These are phyloP conservation scores for Penaeus japonicus DNA, from an alignment of 1,140 invertebrate genomes.

Conservation along the genomic window DNA sequence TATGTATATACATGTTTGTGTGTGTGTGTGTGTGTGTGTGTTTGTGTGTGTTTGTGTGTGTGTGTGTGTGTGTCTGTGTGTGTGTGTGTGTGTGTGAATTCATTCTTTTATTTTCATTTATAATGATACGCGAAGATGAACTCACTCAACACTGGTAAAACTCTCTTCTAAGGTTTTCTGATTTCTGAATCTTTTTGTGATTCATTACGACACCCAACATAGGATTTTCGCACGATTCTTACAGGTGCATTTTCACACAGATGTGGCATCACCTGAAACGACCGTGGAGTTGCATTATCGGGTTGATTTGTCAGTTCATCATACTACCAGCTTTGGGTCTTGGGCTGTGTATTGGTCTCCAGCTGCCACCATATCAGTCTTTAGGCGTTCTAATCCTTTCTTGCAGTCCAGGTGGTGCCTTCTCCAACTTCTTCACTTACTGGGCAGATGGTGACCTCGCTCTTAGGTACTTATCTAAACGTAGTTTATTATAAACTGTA, in stretches of 20 bases:
- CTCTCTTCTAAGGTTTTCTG: background rate
- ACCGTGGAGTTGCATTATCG: constrained; percentile 27
- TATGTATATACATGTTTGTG: too few species aligned
- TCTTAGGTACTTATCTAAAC: constrained; percentile 17
- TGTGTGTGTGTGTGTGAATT: too few species aligned
- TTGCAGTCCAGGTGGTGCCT: constrained; percentile 44
- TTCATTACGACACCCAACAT: background rate
- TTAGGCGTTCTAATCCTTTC: constrained; percentile 34
- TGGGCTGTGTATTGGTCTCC: constrained; percentile 12
- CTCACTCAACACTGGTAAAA: background rate
- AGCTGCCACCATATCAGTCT: constrained; percentile 29
- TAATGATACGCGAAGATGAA: too few species aligned
- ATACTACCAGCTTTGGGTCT: constrained; percentile 39
- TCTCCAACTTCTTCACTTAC: constrained; percentile 49
- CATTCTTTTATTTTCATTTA: too few species aligned
- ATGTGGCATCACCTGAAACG: constrained; percentile 29
- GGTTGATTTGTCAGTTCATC: constrained; percentile 30
- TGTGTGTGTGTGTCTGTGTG: too few species aligned
- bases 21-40: too few species aligned
- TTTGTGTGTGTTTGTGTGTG: too few species aligned
- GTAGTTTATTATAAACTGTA: too few species aligned
- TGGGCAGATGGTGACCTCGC: constrained; percentile 51
- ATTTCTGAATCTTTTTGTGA: background rate
- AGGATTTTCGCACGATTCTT: background rate
- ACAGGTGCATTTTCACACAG: background rate